Evolutionary conservation across 2,113 vertebrate genomes (phyloP), one percentile per base, ranked within the genome.

Genomic region (Nyctereutes procyonoides): DNA sequence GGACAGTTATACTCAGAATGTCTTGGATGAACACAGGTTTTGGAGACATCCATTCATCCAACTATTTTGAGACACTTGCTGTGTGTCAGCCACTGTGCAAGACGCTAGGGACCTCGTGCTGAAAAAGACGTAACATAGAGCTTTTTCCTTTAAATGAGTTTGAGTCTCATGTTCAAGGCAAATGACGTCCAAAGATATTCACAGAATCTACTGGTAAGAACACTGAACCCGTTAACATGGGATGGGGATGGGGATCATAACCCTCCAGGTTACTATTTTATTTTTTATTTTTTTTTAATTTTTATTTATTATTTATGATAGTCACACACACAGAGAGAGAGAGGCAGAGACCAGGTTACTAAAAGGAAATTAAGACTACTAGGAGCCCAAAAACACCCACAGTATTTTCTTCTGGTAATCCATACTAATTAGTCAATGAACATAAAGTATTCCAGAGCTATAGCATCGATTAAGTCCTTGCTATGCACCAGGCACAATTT

Each of bases 101-200:
- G 53, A 53, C 28, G 85, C 51, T 17, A 81, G 26, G 4, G 15
- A 88, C 26, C 80, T 0, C 22, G 43, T 77, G 69, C 16, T 30
- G 30, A 91, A 65, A 5, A 26, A 51, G 26, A 56, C 28, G 22
- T 28, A 43, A 48, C 35, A 67, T 0, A 56, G 74, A 58, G 22
- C 11, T 58, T 85, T 88, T 58, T 65, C 24, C 56, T 85, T 85
- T 69, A 88, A 93, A 93, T 73, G 51, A 97, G 16, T 15, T 85
- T 69, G 28, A 16, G 26, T 79, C 14, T 81, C 69, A 43, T 8
- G 55, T 77, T 96, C 55, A 55, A 48, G 30, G 55, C 60, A 30
- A 83, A 73, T 32, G 71, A 65, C 6, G n/a, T 22, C 22, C 16
- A 38, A 86, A 35, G 51, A 63, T 62, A 74, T 7, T 76, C 77